These are phyloP conservation scores for Callitettix versicolor DNA, from an alignment of 1,140 invertebrate genomes.

Conservation along the genomic window DNA sequence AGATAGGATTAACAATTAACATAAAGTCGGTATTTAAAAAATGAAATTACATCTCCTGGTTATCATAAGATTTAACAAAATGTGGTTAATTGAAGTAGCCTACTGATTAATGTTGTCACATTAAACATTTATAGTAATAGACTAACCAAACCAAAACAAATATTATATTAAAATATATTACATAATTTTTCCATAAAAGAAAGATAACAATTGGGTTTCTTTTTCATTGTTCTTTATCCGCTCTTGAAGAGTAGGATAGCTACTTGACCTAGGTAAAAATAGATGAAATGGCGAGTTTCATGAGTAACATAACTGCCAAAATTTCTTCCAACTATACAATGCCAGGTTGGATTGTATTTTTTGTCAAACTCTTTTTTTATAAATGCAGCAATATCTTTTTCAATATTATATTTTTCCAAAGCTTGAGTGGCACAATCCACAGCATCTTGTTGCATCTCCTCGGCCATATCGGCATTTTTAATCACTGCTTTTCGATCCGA, in stretches of 20 bases:
- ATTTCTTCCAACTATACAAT: conserved; percentile 89
- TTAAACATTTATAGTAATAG: no score
- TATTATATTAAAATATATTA: no score
- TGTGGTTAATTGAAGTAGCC: no score
- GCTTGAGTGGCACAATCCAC: conserved; percentile 97
- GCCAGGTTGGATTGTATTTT: conserved; percentile 95
- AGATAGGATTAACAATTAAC: no score
- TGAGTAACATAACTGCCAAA: conserved; percentile 93
- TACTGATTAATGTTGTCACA: no score
- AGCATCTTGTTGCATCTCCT: conserved; percentile 99
- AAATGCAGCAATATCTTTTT: conserved; percentile 97
- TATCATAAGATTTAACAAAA: no score
- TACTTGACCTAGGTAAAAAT: conserved; percentile 91
- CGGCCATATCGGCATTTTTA: conserved; percentile 99
- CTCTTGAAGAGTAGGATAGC: conserved; percentile 97
- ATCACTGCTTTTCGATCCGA: conserved; percentile 97
- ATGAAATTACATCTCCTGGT: no score
- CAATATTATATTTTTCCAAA: conserved; percentile 98
- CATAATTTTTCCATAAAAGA: no score
- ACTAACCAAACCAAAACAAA: no score
- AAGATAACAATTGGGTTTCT: no score
- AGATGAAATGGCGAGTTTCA: conserved; percentile 94
- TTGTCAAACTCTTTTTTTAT: conserved; percentile 98
- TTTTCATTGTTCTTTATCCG: conserved; percentile 54
- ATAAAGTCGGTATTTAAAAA: no score